Conservation (phyloP, 2,797 vertebrate genomes). For the Phoeniculus purpureus region DNA sequence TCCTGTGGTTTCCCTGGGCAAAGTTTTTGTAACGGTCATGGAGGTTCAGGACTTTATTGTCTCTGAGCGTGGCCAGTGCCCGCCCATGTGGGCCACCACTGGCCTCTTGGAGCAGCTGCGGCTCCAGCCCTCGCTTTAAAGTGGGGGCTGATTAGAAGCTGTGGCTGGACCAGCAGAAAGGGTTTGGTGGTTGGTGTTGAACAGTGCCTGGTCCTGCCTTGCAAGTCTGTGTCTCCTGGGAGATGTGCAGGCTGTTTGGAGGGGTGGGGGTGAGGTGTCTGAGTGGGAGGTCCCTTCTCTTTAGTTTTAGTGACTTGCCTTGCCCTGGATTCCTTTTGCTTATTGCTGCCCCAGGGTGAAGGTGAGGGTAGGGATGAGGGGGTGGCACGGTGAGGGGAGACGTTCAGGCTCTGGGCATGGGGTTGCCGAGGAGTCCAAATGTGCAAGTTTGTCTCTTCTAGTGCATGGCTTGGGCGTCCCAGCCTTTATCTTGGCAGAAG, state of each 20-base stretch:
- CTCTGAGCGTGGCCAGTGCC: neutral
- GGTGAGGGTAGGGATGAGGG: constrained; percentile 58
- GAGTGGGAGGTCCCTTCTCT: constrained; percentile 61
- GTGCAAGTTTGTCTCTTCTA: constrained; percentile 36
- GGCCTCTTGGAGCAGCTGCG: fast-evolving
- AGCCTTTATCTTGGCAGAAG: constrained; percentile 37
- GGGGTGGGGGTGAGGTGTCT: constrained; percentile 45
- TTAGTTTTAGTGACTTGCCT: constrained; percentile 49
- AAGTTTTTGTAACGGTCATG: neutral
- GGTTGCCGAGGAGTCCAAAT: neutral
- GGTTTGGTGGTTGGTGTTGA: fast-evolving
- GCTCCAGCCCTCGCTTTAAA: neutral
- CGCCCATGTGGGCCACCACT: neutral
- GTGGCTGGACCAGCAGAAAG: neutral
- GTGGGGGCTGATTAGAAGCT: neutral
- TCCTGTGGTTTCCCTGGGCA: neutral
- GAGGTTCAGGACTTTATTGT: constrained; percentile 48
- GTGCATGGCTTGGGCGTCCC: neutral
- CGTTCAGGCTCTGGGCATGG: neutral
- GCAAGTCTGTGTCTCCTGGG: fast-evolving
- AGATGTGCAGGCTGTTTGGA: neutral
- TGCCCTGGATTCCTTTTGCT: constrained; percentile 41
- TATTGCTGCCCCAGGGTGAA: constrained; percentile 53
- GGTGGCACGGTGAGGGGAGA: neutral
- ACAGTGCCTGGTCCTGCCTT: neutral